Evolutionary conservation across 2,113 vertebrate genomes (phyloP), one percentile per base, ranked within the genome.

Genomic region (Carassius auratus): DNA sequence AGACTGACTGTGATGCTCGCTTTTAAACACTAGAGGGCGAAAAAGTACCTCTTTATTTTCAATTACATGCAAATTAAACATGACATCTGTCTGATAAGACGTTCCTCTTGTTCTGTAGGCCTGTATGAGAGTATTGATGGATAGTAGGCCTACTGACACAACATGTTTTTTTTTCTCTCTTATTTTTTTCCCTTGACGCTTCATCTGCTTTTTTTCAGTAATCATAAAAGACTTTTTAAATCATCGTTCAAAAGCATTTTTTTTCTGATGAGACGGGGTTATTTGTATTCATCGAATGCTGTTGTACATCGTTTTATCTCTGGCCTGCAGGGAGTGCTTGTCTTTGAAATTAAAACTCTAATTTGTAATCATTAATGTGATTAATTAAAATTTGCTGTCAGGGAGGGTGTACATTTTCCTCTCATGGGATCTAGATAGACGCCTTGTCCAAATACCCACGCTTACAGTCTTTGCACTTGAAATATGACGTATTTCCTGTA

Each of bases 361-460:
- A 68, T 86, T 77, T 83, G 79, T 89, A 84, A 50, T 86, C 62
- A 84, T 86, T 74, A 81, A n/a, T 71, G 81, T 84, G 82, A 59
- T 79, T 79, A 62, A 79, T 79, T 79, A 17, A 79, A 62, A 36
- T 75, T 79, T 79, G 57, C 57, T 62, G 76, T 79, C 36, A 62
- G 57, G 30, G 15, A 77, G 33, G 57, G 57, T 57, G 42, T 36
- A 57, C 12, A 2, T 38, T 45, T 61, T 15, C 19, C 36, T 62
- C 55, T 38, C 17, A 13, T 6, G 76, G 55, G 76, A 78, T 57
- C 9, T 57, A 57, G 9, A 30, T n/a, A 19, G 15, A 55, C 0
- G 52, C 52, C 52, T 55, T 55, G 52, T 55, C 15, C 52, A 55
- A 55, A 55, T 7, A 55, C 52, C 15, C 52, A 55, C 52, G 17